Conservation (phyloP, 1,140 invertebrate species). For the Pygmarrhopalites habei region DNA sequence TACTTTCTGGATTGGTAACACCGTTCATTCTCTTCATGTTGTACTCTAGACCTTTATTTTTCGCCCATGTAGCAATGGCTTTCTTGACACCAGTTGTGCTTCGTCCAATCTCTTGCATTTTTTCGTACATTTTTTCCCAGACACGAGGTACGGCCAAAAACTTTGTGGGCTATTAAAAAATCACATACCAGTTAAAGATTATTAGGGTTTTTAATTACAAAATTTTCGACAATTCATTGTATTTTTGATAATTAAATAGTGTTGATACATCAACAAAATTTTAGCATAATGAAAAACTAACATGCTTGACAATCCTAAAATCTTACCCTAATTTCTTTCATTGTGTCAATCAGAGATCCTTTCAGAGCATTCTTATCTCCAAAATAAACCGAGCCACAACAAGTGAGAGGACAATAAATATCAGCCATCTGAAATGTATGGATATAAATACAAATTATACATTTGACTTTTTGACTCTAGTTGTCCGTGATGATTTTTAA, state of each 20-base stretch:
- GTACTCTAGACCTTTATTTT: slow-evolving; percentile 63
- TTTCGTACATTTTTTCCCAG: slow-evolving; percentile 89
- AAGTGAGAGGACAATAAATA: slow-evolving; percentile 57
- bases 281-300: too few relatives aligned
- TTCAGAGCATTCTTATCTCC: slow-evolving; percentile 77
- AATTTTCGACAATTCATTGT: too few relatives aligned
- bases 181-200: too few relatives aligned
- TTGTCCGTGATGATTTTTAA: too few relatives aligned
- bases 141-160: slow-evolving; percentile 83
- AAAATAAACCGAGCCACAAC: slow-evolving; percentile 63
- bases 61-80: slow-evolving; percentile 67
- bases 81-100: slow-evolving; percentile 58
- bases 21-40: slow-evolving; percentile 66
- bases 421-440: slow-evolving; percentile 74
- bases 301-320: too few relatives aligned
- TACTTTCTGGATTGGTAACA: too few relatives aligned
- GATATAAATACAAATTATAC: too few relatives aligned
- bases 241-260: too few relatives aligned
- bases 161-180: slow-evolving; percentile 68
- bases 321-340: slow-evolving; percentile 65
- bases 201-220: too few relatives aligned
- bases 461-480: too few relatives aligned
- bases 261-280: too few relatives aligned
- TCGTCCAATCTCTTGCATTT: slow-evolving; percentile 63
- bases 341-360: slow-evolving; percentile 66